Evolutionary conservation across 2,113 vertebrate genomes (phyloP).

Genomic region (Pterocles gutturalis): DNA sequence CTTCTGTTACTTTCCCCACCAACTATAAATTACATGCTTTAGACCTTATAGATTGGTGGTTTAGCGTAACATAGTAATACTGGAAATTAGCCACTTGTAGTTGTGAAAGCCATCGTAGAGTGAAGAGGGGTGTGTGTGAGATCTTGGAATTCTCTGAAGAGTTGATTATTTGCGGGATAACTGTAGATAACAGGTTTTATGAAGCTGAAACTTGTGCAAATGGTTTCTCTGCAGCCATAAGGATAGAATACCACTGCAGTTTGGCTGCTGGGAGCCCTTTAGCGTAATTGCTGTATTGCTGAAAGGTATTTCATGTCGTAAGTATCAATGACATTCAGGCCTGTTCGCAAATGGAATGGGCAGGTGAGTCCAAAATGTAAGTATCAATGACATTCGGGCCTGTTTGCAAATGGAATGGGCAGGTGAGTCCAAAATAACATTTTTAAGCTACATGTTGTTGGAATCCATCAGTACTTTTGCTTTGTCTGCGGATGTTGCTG

Average conservation of each 20-base stretch:
- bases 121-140: neutral
- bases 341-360: neutral
- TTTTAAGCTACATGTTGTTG: neutral
- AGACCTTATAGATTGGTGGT: conserved; percentile 9
- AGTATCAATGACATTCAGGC: neutral
- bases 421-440: neutral
- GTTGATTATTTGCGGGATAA: neutral
- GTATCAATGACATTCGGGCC: neutral
- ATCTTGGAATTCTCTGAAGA: neutral
- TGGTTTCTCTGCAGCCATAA: neutral
- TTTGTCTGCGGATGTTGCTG: neutral
- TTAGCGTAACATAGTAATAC: conserved; percentile 4
- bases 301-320: neutral
- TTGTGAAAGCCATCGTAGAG: neutral
- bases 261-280: neutral
- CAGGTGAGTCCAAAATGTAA: neutral
- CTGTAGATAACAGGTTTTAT: neutral
- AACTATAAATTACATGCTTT: conserved; percentile 3
- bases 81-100: neutral
- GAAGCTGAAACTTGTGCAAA: neutral
- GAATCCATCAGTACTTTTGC: neutral
- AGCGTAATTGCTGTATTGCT: neutral
- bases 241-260: accelerated
- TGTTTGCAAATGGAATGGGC: neutral
- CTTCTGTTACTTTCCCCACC: neutral